These are phyloP conservation scores for Autographa pulchrina DNA, from an alignment of 2,888 invertebrate genomes.

Conservation along the genomic window DNA sequence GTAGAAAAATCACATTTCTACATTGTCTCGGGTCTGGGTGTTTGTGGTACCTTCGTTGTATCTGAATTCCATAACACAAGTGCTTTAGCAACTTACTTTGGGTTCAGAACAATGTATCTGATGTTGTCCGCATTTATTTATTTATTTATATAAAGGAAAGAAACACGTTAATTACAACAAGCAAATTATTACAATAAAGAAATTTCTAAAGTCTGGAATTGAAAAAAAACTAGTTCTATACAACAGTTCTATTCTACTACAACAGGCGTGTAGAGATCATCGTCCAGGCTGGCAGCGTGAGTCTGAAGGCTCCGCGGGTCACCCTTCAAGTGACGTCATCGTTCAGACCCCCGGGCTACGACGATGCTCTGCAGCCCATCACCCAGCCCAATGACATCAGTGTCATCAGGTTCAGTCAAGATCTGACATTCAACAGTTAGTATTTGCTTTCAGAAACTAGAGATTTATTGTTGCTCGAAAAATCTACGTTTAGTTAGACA, in stretches of 20 bases:
- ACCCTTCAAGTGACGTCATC: conserved; percentile 70
- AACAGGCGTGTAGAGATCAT: conserved; percentile 69
- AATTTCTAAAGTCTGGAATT: neutral
- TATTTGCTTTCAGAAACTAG: neutral
- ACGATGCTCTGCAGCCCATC: conserved; percentile 58
- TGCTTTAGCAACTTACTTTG: too few species aligned
- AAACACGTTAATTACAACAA: too few species aligned
- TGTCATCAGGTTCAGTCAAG: conserved; percentile 67
- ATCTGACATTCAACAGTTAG: conserved; percentile 58
- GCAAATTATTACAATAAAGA: too few species aligned
- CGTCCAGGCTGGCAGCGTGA: conserved; percentile 72
- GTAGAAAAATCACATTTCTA: too few species aligned
- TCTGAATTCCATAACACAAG: too few species aligned
- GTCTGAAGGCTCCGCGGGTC: conserved; percentile 67
- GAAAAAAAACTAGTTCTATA: neutral
- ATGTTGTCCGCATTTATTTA: too few species aligned
- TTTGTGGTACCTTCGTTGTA: too few species aligned
- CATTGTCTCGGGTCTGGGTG: too few species aligned
- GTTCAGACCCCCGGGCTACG: conserved; percentile 74
- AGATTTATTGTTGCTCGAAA: too few species aligned
- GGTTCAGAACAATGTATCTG: too few species aligned
- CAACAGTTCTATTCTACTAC: neutral
- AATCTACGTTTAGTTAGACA: too few species aligned
- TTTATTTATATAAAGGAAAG: too few species aligned
- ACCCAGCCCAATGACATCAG: conserved; percentile 78